These are phyloP conservation scores for Masticophis lateralis DNA, from an alignment of 2,797 vertebrate species.

Conservation along the genomic window DNA sequence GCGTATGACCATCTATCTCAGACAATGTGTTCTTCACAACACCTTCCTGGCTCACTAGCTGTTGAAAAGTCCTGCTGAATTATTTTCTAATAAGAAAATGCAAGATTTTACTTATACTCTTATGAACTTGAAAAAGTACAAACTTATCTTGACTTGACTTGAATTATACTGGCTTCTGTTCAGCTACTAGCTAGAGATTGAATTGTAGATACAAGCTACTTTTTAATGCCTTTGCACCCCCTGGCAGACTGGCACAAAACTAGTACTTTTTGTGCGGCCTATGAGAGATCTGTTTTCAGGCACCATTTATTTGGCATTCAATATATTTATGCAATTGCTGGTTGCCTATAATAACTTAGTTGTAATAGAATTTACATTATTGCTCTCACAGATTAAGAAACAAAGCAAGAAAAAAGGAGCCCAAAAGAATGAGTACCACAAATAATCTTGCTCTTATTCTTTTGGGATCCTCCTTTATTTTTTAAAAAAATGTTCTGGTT, in stretches of 20 bases:
- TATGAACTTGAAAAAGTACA: neutral
- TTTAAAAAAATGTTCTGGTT: neutral
- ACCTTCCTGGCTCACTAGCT: neutral
- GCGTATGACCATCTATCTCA: neutral
- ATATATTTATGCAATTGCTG: neutral
- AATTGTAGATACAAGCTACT: neutral
- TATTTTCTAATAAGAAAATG: neutral
- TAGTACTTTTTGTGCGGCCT: neutral
- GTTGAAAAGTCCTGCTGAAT: neutral
- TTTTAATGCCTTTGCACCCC: neutral
- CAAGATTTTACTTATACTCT: neutral
- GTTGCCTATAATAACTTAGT: neutral
- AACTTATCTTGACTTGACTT: neutral
- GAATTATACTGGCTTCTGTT: neutral
- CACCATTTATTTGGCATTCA: neutral
- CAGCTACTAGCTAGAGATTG: neutral
- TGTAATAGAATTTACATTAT: conserved; percentile 3
- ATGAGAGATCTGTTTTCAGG: neutral
- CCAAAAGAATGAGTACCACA: too few relatives aligned
- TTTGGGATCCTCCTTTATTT: neutral
- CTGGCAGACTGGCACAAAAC: neutral
- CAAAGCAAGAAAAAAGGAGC: neutral
- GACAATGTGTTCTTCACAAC: neutral
- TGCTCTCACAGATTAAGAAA: neutral
- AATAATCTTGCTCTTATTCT: neutral